Evolutionary conservation across 2,888 invertebrate species (phyloP).

Genomic region (Anthophora plumipes): DNA sequence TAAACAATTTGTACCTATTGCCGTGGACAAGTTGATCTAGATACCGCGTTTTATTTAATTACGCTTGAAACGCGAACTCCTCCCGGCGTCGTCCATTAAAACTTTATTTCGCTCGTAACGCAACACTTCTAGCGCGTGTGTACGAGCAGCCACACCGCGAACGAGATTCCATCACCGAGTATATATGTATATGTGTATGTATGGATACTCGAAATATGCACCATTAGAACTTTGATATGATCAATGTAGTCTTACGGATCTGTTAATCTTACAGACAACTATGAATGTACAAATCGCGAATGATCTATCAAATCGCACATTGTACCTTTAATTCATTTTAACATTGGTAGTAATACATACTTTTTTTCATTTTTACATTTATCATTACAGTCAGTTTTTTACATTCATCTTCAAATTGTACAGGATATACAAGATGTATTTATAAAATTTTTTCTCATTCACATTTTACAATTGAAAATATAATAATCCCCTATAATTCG

Average conservation of each 20-base stretch:
- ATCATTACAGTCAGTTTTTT: too few relatives aligned
- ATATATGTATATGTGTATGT: too few relatives aligned
- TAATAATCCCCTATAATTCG: too few relatives aligned
- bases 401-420: too few relatives aligned
- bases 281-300: neutral
- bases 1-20: conserved; percentile 59
- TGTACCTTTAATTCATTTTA: too few relatives aligned
- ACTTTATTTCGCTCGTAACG: conserved; percentile 37
- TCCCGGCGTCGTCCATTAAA: conserved; percentile 33
- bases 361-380: too few relatives aligned
- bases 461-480: too few relatives aligned
- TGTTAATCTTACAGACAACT: neutral
- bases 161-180: conserved; percentile 8
- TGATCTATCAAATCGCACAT: too few relatives aligned
- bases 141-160: neutral
- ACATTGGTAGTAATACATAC: too few relatives aligned
- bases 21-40: conserved; percentile 40
- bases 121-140: neutral
- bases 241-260: neutral
- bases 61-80: conserved; percentile 29
- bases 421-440: too few relatives aligned
- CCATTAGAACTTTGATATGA: neutral
- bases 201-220: neutral
- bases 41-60: conserved; percentile 56
- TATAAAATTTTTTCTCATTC: too few relatives aligned